Conservation (phyloP, 2,888 invertebrate species). For the Erannis defoliaria region DNA sequence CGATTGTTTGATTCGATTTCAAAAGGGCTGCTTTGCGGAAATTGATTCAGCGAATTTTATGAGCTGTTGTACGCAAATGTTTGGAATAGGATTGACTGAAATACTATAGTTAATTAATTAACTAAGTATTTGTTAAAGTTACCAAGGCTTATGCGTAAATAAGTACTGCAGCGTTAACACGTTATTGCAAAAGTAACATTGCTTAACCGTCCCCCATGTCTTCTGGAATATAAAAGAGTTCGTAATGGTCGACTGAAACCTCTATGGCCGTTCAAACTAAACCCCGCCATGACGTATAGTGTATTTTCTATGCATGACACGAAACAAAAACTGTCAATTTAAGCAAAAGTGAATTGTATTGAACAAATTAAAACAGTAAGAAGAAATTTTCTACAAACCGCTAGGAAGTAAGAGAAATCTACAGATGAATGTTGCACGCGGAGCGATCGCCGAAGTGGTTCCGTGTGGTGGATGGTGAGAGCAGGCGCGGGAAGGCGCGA, state of each 20-base stretch:
- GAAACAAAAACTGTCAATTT: conserved; percentile 11
- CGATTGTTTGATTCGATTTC: conserved; percentile 19
- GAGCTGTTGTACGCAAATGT: background rate
- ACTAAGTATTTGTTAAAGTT: background rate
- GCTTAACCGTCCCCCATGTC: conserved; percentile 23
- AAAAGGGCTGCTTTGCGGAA: conserved; percentile 26
- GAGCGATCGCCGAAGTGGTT: conserved; percentile 16
- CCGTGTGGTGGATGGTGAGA: conserved; percentile 24
- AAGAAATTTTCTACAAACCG: background rate
- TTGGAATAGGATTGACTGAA: conserved; percentile 5
- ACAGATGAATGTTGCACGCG: conserved; percentile 12
- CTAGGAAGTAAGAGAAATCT: no score
- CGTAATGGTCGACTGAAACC: conserved; percentile 7
- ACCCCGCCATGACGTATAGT: background rate
- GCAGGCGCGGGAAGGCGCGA: conserved; percentile 26
- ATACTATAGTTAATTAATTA: conserved; percentile 13
- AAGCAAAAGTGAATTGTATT: background rate
- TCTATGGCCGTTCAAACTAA: conserved; percentile 6
- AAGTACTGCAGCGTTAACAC: background rate
- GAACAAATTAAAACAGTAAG: background rate
- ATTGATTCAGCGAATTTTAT: conserved; percentile 23
- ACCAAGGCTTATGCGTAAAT: background rate
- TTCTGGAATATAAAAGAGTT: conserved; percentile 31
- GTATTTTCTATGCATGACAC: background rate
- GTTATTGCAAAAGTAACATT: conserved; percentile 21